A percentile compares a stretch with the other conserved stretches of the same genome.
phyloP scores from a whole-genome alignment of 2,113 vertebrate species.

The Carassius auratus region DNA sequence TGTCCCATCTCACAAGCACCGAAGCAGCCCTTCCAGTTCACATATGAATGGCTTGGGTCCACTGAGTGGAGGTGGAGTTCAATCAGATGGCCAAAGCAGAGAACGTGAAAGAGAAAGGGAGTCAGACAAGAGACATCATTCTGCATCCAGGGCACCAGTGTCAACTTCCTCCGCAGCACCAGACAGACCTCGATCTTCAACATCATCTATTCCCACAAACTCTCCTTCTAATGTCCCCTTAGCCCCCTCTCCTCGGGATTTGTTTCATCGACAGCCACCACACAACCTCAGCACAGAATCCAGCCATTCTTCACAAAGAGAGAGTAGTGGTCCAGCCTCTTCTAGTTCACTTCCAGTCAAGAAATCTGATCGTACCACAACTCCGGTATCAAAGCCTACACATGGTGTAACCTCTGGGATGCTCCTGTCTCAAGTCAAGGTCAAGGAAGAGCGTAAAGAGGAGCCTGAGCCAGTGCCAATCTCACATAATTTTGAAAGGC shows the following conservation, averaged over 20 bases:
- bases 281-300: conserved; percentile 66
- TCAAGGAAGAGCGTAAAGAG: conserved; percentile 87
- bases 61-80: conserved; percentile 59
- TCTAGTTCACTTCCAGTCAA: conserved; percentile 70
- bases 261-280: conserved; percentile 65
- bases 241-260: conserved; percentile 72
- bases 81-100: conserved; percentile 70
- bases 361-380: conserved; percentile 75
- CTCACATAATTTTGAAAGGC: conserved; percentile 71
- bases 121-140: conserved; percentile 70
- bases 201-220: conserved; percentile 75
- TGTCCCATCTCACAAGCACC: conserved; percentile 72
- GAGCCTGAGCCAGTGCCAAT: conserved; percentile 79
- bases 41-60: conserved; percentile 73
- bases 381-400: conserved; percentile 70
- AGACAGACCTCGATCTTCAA: conserved; percentile 78
- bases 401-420: conserved; percentile 34
- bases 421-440: conserved; percentile 70
- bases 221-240: conserved; percentile 69
- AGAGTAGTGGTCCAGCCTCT: conserved; percentile 65
- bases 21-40: conserved; percentile 75
- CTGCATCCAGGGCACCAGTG: conserved; percentile 66
- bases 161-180: conserved; percentile 68
- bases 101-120: conserved; percentile 71
- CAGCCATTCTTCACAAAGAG: conserved; percentile 72